Percentiles rank a stretch among this genome's conserved stretches.
phyloP scores from a whole-genome alignment of 2,797 vertebrate genomes.

The Thaleichthys pacificus region DNA sequence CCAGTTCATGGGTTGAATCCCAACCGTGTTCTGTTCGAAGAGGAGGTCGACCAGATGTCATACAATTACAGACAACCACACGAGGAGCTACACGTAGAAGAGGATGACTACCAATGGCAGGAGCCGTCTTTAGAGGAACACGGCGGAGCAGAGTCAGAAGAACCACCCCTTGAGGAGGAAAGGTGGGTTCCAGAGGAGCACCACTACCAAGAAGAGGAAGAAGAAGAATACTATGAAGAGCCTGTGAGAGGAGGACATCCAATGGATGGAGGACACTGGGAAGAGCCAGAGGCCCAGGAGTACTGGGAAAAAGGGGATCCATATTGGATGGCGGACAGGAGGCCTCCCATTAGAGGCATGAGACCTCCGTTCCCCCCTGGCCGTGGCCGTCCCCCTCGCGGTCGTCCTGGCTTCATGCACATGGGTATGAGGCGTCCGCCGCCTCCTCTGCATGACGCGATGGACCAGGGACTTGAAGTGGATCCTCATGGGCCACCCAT shows the following conservation, averaged over 20 bases:
- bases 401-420: constrained; percentile 76
- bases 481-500: constrained; percentile 58
- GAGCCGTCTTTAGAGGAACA: constrained; percentile 75
- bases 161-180: constrained; percentile 63
- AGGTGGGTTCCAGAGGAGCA: constrained; percentile 81
- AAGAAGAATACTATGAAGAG: constrained; percentile 76
- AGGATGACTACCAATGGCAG: constrained; percentile 77
- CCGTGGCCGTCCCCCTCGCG: constrained; percentile 69
- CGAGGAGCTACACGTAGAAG: constrained; percentile 69
- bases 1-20: constrained; percentile 3
- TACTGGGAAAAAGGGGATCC: constrained; percentile 81
- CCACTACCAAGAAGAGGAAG: constrained; percentile 67
- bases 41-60: constrained; percentile 64
- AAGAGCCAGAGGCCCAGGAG: constrained; percentile 77
- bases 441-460: constrained; percentile 66
- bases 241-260: constrained; percentile 61
- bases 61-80: constrained; percentile 68
- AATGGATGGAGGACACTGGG: constrained; percentile 80
- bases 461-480: constrained; percentile 31
- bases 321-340: constrained; percentile 80
- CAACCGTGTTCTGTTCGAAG: not conserved
- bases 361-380: constrained; percentile 74
- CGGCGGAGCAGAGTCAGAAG: constrained; percentile 67
- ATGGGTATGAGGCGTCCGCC: constrained; percentile 73
- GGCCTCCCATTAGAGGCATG: constrained; percentile 74